These are phyloP conservation scores for Oncorhynchus masou DNA, from an alignment of 2,113 vertebrate genomes.

Conservation along the genomic window DNA sequence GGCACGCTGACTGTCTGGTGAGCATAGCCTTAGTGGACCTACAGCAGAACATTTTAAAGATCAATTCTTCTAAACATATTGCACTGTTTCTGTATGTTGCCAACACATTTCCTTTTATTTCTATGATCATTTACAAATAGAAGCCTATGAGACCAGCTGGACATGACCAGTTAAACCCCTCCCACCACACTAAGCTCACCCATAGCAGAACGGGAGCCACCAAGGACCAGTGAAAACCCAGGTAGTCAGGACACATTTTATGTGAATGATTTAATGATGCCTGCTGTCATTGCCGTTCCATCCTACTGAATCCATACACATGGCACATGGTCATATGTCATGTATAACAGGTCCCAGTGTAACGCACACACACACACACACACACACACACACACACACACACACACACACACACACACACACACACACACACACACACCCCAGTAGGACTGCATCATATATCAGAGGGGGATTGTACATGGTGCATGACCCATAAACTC, in stretches of 20 bases:
- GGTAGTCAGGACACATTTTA: constrained; percentile 5
- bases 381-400: too few species aligned
- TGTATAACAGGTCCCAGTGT: constrained; percentile 11
- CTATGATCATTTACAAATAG: not conserved
- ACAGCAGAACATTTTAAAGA: too few species aligned
- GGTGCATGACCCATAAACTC: constrained; percentile 26
- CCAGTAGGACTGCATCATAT: not conserved
- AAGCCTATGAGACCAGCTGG: not conserved
- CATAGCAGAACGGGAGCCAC: not conserved
- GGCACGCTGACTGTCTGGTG: too few species aligned
- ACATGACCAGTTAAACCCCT: not conserved
- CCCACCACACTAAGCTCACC: too few species aligned
- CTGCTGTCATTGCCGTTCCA: constrained; percentile 28
- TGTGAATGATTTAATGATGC: constrained; percentile 24
- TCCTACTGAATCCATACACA: constrained; percentile 18
- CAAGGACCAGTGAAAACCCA: not conserved
- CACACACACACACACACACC: too few species aligned
- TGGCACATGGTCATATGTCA: not conserved
- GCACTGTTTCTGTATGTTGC: not conserved
- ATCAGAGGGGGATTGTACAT: constrained; percentile 8
- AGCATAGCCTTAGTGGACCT: too few species aligned
- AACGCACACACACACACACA: not conserved
- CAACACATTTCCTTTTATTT: not conserved
- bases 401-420: too few species aligned
- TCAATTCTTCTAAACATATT: not conserved